Percentiles rank a stretch among this genome's conserved stretches.
Conservation (phyloP, 1,140 invertebrate genomes). For the Myzus persicae region DNA sequence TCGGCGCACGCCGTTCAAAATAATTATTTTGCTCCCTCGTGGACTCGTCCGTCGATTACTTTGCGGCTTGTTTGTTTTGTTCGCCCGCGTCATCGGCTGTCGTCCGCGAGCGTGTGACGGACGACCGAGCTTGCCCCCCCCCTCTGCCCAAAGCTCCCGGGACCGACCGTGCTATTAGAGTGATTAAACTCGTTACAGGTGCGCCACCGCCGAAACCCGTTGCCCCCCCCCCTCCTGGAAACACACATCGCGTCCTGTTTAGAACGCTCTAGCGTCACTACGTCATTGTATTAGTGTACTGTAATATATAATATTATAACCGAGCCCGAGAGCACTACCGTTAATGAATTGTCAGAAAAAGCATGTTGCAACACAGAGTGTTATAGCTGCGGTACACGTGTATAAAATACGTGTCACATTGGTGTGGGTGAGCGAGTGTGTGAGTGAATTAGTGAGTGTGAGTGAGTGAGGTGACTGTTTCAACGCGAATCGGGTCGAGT, state of each 20-base stretch:
- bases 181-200: conserved; percentile 35
- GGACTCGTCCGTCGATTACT: neutral
- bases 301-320: neutral
- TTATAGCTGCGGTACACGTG: too few relatives aligned
- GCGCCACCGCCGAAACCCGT: neutral
- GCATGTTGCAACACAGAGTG: too few relatives aligned
- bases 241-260: neutral
- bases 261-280: neutral
- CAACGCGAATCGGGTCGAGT: too few relatives aligned
- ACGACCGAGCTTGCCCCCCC: too few relatives aligned
- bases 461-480: too few relatives aligned
- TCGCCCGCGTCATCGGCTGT: neutral
- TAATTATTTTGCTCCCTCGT: neutral
- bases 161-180: neutral
- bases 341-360: conserved; percentile 12
- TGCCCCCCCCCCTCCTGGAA: neutral
- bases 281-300: neutral
- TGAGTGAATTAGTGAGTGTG: too few relatives aligned
- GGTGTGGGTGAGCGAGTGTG: too few relatives aligned
- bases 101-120: neutral
- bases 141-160: neutral
- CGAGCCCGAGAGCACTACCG: neutral
- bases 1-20: neutral
- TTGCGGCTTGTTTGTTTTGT: neutral
- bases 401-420: too few relatives aligned